Evolutionary conservation across 92 coral and sea anemone species (phyloP), one percentile per base, ranked within the genome.

Genomic region (Zoanthus sociatus): DNA sequence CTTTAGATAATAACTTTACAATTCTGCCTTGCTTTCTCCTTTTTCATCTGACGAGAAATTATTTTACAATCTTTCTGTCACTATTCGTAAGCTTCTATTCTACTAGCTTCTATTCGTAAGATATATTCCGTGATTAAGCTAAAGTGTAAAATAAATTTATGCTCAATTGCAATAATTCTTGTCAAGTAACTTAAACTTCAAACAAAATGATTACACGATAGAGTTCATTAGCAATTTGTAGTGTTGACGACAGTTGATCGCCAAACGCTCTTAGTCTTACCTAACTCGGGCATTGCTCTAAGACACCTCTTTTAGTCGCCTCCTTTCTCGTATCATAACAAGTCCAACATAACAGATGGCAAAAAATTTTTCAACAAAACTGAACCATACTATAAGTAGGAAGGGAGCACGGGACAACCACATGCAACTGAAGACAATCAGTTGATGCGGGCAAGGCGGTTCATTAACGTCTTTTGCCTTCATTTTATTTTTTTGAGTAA

Each of bases 241-340:
- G 60, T 66, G 75, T 64, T 81, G 74, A 64, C 85, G 75, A 63
- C 32, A 70, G 85, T 32, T 81, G 85, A 81, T 66, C 85, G 17
- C 21, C 73, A 21, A 30, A 32, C 85, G 12, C 55, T 7, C 55
- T 50, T 11, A 50, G 10, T 11, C 9, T 81, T 55, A 81, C 85
- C 85, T 66, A 66, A 45, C 73, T 81, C 85, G 85, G 85, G 85
- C 85, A 81, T 79, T 44, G 50, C 85, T 81, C 74, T 79, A 81
- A 13, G 66, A 51, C 1, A 81, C 85, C 58, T 30, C 61, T 81
- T 45, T 53, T 21, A 9, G 20, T 15, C 63, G 58, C 54, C 74
- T 46, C 85, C 66, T 81, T 51, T 81, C 46, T 11, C 75, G 75
- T 66, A 64, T 81, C 85, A 81, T 81, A 64, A 74, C 85, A 64